These are phyloP conservation scores for Hepsetus odoe DNA, from an alignment of 2,113 vertebrate genomes.

Conservation along the genomic window DNA sequence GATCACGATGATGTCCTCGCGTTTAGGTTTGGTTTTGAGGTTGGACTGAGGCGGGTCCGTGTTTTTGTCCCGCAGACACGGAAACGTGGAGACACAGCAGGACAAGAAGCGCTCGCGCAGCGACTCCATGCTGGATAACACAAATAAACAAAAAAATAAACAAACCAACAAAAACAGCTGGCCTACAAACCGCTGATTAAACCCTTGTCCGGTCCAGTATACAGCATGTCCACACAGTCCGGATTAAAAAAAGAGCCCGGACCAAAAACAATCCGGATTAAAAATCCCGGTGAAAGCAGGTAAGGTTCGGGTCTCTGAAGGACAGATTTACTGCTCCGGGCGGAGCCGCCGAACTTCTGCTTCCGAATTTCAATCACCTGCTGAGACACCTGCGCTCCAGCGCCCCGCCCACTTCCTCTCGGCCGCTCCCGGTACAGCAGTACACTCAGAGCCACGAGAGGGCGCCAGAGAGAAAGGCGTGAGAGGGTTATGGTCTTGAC, in stretches of 20 bases:
- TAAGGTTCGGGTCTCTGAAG: neutral
- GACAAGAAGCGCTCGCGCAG: slow-evolving; percentile 22
- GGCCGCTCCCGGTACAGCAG: neutral
- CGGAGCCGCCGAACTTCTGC: slow-evolving; percentile 32
- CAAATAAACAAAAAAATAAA: neutral
- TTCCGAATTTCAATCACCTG: slow-evolving; percentile 16
- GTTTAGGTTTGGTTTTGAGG: accelerated
- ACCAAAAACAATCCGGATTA: neutral
- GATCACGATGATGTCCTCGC: neutral
- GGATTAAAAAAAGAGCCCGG: neutral
- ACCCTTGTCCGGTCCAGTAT: neutral
- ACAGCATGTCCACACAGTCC: neutral
- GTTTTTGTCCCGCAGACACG: slow-evolving; percentile 51
- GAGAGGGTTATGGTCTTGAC: too few relatives aligned
- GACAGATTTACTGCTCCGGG: slow-evolving; percentile 4
- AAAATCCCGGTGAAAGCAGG: accelerated
- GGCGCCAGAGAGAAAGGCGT: neutral
- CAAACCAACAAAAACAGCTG: neutral
- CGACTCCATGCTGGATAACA: slow-evolving; percentile 27
- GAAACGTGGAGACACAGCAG: slow-evolving; percentile 55
- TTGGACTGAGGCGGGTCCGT: accelerated
- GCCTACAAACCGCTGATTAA: neutral
- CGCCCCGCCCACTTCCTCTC: slow-evolving; percentile 52
- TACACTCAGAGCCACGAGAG: neutral
- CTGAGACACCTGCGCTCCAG: neutral